Base-by-base conservation (phyloP, 2,888 invertebrate species). In the Odontocolon sp. region DNA sequence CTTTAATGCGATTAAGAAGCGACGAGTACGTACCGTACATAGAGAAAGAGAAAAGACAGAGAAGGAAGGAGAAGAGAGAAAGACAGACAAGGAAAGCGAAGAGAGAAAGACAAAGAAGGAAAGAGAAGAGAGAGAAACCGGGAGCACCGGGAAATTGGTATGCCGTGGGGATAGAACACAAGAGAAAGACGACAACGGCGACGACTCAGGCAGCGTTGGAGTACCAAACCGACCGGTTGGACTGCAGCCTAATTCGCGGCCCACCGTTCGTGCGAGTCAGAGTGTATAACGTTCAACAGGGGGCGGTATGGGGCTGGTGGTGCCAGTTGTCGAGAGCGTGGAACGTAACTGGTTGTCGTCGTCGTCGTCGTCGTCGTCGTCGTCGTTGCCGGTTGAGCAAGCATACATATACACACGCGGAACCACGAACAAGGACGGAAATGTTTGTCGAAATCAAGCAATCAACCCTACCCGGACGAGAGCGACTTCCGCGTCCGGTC, bases 371-470 rank as follows among this genome's bases (percentile, higher is more conserved):
- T 50, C 50, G 45, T 47, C 57, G 66, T n/a, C n/a, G n/a, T n/a
- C 38, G 6, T 59, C 26, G 59, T 26, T 67, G 21, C 54, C 54
- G 42, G 36, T 56, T 2, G 56, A 33, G 38, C 11, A 38, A 16
- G 42, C 33, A 52, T 42, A 57, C 28, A 18, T 36, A 28, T 14
- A 47, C n/a, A 52, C 23, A 18, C 47, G 14, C 40, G 31, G 73
- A 42, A 56, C 63, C 40, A 57, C 77, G 40, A 73, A 59, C 76
- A 68, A 52, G 75, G 75, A 73, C 75, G 81, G 77, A 80, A 83
- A 84, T 86, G 85, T 87, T 87, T 86, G 88, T 84, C 84, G 87
- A 87, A 87, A 87, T 87, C 86, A 87, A 86, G 86, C 85, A 87
- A 87, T 87, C 87, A 86, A 81, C 81, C 82, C 81, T 76, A 73